Evolutionary conservation across 2,797 vertebrate genomes (phyloP).

Genomic region (Etheostoma nigrum): DNA sequence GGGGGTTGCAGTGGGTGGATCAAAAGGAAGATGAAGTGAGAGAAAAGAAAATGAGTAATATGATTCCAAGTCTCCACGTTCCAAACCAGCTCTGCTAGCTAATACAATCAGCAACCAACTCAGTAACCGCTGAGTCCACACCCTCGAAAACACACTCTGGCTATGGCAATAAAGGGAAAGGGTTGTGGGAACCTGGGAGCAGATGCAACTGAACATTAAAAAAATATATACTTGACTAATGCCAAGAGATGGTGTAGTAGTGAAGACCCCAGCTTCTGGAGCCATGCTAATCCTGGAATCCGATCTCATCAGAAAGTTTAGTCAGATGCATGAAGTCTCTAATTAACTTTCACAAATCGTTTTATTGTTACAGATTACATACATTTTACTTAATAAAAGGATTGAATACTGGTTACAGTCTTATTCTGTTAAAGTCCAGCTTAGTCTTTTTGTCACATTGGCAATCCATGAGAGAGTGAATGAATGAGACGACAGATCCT

Average conservation of each 20-base stretch:
- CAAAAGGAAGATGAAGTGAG: conserved; percentile 53
- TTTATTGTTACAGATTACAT: conserved; percentile 38
- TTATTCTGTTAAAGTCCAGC: background rate
- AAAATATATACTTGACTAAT: conserved; percentile 23
- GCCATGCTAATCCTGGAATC: conserved; percentile 43
- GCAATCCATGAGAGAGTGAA: background rate
- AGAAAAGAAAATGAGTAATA: conserved; percentile 65
- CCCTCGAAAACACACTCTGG: conserved; percentile 60
- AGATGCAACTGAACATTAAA: conserved; percentile 18
- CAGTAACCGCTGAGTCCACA: conserved; percentile 61
- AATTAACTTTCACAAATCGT: conserved; percentile 36
- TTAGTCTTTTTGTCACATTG: background rate
- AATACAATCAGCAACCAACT: conserved; percentile 67
- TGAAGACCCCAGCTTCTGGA: conserved; percentile 42
- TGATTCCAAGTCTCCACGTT: conserved; percentile 47
- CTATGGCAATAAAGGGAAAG: conserved; percentile 57
- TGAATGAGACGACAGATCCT: conserved; percentile 12
- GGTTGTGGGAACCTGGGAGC: conserved; percentile 64
- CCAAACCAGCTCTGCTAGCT: conserved; percentile 62
- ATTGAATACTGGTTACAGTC: background rate
- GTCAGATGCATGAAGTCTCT: conserved; percentile 17
- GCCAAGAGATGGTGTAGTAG: conserved; percentile 39
- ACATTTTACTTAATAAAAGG: background rate
- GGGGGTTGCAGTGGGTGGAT: conserved; percentile 57
- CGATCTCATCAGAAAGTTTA: conserved; percentile 34